Evolutionary conservation across 1,140 invertebrate genomes (phyloP), one percentile per base, ranked within the genome.

Genomic region (Oryctes rhinoceros): DNA sequence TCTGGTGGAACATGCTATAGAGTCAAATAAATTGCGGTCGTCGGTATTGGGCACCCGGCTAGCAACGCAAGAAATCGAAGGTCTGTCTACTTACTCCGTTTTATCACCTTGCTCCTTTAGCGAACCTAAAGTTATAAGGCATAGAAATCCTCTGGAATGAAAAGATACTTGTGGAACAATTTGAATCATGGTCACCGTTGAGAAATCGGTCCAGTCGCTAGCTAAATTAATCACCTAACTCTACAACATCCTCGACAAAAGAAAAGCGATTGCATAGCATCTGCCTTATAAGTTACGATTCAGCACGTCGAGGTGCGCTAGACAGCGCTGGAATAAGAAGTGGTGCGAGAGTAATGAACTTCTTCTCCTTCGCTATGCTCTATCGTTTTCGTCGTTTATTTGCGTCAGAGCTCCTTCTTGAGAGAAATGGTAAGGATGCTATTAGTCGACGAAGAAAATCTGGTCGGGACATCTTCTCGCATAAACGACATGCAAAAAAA

Each of bases 361-460:
- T 71, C 20, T 35, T 24, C 24, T 71, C 35, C 18, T 18, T 59
- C 18, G 5, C 6, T 59, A 18, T 59, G 15, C 5, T 6, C 13
- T n/a, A 59, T 7, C 53, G 13, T 18, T 18, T n/a, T 18, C 6
- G 15, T 53, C n/a, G 4, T 13, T 13, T 59, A 6, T 6, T 59
- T 59, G 15, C 53, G 24, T 35, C 62, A n/a, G n/a, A 18, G 24
- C 62, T 30, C 24, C 24, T 67, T 67, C 24, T 30, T 30, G 24
- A 30, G 24, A 30, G 24, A 67, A 67, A 9, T 3, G 62, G 24
- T 53, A 67, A 11, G 65, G 65, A 30, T 71, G 35, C 24, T 71
- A 71, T 35, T 71, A 71, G 35, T 71, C 65, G 53, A 6, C 13
- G 24, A 24, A 37, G 65, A 71, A 71, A 35, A 71, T 71, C 65